Percentiles rank a stretch among this genome's conserved stretches.
Conservation (phyloP, 2,888 invertebrate species). For the Drosophila neoperkinsi region DNA sequence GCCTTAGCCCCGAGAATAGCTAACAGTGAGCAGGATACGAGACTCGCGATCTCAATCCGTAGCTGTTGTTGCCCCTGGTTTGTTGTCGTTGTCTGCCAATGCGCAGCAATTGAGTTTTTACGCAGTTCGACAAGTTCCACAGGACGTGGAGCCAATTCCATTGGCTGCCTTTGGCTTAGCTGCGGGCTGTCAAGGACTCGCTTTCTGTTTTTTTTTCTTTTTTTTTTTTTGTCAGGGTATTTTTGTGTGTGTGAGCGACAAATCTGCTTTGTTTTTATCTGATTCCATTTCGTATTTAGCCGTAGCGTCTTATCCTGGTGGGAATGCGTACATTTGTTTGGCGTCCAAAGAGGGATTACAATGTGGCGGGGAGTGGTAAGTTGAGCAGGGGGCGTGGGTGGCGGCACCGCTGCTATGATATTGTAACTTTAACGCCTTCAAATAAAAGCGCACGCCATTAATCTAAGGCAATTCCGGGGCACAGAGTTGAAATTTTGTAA, state of each 20-base stretch:
- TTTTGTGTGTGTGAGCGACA: constrained; percentile 58
- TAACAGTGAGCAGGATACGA: constrained; percentile 5
- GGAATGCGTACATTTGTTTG: constrained; percentile 77
- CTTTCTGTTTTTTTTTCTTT: constrained; percentile 25
- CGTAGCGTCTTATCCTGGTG: constrained; percentile 75
- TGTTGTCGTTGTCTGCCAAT: constrained; percentile 47
- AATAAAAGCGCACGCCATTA: constrained; percentile 58
- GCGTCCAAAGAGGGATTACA: constrained; percentile 68
- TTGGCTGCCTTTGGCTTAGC: constrained; percentile 58
- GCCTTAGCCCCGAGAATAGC: constrained; percentile 25
- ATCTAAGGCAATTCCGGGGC: constrained; percentile 48
- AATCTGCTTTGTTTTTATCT: constrained; percentile 82
- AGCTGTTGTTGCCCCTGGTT: constrained; percentile 39
- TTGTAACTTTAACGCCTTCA: constrained; percentile 56
- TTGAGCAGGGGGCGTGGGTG: not conserved
- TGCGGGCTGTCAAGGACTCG: constrained; percentile 54
- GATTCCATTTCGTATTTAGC: constrained; percentile 77
- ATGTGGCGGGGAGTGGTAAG: constrained; percentile 10
- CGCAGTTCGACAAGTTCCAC: constrained; percentile 72
- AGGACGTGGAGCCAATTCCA: constrained; percentile 49
- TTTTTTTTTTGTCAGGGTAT: constrained; percentile 17
- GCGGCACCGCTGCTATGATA: constrained; percentile 21
- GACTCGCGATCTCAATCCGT: constrained; percentile 48
- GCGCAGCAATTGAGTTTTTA: constrained; percentile 79
- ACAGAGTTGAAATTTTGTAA: constrained; percentile 69